Base-by-base conservation (phyloP, 2,113 vertebrate genomes). In the Theristicus caerulescens region DNA sequence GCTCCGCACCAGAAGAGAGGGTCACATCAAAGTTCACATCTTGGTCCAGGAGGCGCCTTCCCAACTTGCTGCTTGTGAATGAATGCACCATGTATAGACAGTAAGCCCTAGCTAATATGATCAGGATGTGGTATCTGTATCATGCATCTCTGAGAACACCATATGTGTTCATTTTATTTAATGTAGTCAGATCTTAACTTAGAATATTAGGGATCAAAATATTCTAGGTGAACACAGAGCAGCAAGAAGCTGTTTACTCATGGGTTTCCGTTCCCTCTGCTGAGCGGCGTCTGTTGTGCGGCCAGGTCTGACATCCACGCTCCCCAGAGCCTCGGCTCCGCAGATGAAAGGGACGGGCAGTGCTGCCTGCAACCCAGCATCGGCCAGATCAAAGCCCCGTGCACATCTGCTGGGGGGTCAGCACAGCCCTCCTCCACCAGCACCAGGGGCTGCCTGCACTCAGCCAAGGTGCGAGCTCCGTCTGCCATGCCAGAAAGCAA, bases 341-440 rank as follows among this genome's bases (percentile, higher is more conserved):
- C 76, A 54, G 93, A 52, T 93, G 94, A 86, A 93, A 87, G 66
- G 58, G 80, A 20, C 5, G n/a, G 65, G 62, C 61, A 25, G 86
- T 36, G 82, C 77, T 19, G 80, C 29, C 40, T 34, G 59, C 7
- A 58, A 10, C 74, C 54, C 51, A 0, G 46, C 40, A 0, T 0
- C 6, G 22, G 57, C 9, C 9, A 9, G 10, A 97, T 96, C 95
- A 96, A 96, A 97, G 96, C 58, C 40, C 57, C 11, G 3, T 1
- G 20, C 71, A 11, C 93, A 94, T 85, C 83, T 94, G 95, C 76
- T 0, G 26, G 54, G 54, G 21, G 34, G 36, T 57, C 90, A 54
- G 79, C 4, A 21, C 32, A 40, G 36, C 85, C 46, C 72, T 24
- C 9, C 86, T 36, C 72, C 82, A 2, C 11, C 88, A 27, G 55